A percentile compares a stretch with the other conserved stretches of the same genome.
Conservation (phyloP, 92 coral and sea anemone genomes). For the Heteractis magnifica region DNA sequence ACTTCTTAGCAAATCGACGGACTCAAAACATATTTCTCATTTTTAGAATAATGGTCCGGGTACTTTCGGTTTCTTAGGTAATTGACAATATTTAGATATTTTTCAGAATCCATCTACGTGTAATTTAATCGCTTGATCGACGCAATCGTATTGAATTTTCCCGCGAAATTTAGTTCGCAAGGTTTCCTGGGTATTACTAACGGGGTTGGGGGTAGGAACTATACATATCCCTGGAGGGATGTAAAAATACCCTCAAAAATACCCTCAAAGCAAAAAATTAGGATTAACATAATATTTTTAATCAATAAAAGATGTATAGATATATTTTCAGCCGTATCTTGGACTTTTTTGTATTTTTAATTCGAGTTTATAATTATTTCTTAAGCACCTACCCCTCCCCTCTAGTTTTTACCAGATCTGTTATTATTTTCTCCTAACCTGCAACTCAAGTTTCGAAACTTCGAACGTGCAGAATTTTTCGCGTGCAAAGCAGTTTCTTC, state of each 20-base stretch:
- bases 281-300: background rate
- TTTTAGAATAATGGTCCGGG: too few relatives aligned
- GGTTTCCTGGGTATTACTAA: background rate
- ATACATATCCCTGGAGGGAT: background rate
- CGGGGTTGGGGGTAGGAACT: background rate
- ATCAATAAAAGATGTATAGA: too few relatives aligned
- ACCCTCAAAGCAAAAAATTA: background rate
- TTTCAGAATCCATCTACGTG: too few relatives aligned
- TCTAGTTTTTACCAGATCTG: background rate
- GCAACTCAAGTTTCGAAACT: background rate
- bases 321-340: background rate
- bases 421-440: background rate
- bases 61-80: too few relatives aligned
- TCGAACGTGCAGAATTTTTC: background rate
- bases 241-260: background rate
- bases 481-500: background rate
- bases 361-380: too few relatives aligned
- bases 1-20: too few relatives aligned
- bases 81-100: too few relatives aligned
- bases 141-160: too few relatives aligned
- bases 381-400: background rate
- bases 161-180: too few relatives aligned
- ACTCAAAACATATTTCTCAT: too few relatives aligned
- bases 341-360: background rate
- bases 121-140: too few relatives aligned